Conservation (phyloP, 2,113 vertebrate species). For the Dipodomys ordii region DNA sequence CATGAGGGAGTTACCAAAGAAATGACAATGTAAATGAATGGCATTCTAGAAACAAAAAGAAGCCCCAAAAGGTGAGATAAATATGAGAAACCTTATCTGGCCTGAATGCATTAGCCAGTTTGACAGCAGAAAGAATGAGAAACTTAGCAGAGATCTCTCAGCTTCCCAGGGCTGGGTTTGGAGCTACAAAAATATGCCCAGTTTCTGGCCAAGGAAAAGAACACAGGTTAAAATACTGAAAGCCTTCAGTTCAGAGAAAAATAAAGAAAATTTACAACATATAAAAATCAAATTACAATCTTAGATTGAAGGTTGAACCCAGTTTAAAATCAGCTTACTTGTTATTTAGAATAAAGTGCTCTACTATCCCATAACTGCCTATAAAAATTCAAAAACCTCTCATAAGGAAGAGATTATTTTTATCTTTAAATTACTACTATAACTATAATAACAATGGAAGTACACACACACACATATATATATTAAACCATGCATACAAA, state of each 20-base stretch:
- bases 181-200: not conserved
- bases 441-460: not conserved
- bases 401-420: not conserved
- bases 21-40: not conserved
- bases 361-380: not conserved
- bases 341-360: not conserved
- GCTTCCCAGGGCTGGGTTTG: not conserved
- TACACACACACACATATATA: too few species aligned
- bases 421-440: not conserved
- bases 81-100: not conserved
- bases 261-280: not conserved
- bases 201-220: not conserved
- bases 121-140: not conserved
- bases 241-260: not conserved
- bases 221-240: not conserved
- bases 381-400: constrained; percentile 16
- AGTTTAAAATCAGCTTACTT: not conserved
- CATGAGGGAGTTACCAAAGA: not conserved
- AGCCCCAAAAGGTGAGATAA: not conserved
- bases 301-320: not conserved
- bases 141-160: not conserved
- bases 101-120: not conserved
- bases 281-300: not conserved
- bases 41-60: not conserved
- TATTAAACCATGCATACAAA: not conserved